These are phyloP conservation scores for Iphiclides podalirius DNA, from an alignment of 2,888 invertebrate genomes.

Conservation along the genomic window DNA sequence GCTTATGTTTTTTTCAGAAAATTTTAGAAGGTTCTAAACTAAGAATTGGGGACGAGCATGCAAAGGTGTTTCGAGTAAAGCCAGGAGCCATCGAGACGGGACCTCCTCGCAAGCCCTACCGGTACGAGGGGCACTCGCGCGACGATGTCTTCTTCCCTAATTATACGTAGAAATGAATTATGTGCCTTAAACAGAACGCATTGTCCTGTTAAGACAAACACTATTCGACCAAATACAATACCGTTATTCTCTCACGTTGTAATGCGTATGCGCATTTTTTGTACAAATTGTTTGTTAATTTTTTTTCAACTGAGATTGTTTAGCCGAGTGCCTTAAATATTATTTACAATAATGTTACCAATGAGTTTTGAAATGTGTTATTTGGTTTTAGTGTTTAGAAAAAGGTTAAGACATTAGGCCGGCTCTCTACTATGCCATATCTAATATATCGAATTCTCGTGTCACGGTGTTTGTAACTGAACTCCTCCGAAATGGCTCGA, in stretches of 20 bases:
- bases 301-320: no score
- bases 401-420: no score
- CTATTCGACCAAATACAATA: no score
- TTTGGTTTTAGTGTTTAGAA: background rate
- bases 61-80: conserved; percentile 36
- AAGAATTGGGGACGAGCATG: conserved; percentile 27
- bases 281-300: background rate
- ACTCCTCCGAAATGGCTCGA: no score
- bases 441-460: no score
- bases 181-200: conserved; percentile 6
- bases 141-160: conserved; percentile 51
- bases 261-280: background rate
- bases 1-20: conserved; percentile 32
- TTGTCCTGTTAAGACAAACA: no score
- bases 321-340: no score
- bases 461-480: no score
- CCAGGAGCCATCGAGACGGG: conserved; percentile 35
- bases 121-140: conserved; percentile 44
- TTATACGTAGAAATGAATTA: conserved; percentile 39
- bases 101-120: conserved; percentile 40
- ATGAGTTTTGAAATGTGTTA: background rate
- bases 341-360: no score
- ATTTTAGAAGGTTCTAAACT: conserved; percentile 18
- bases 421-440: no score
- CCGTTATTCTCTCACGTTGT: no score